Conservation (phyloP, 2,113 vertebrate genomes). For the Dipodomys spectabilis region DNA sequence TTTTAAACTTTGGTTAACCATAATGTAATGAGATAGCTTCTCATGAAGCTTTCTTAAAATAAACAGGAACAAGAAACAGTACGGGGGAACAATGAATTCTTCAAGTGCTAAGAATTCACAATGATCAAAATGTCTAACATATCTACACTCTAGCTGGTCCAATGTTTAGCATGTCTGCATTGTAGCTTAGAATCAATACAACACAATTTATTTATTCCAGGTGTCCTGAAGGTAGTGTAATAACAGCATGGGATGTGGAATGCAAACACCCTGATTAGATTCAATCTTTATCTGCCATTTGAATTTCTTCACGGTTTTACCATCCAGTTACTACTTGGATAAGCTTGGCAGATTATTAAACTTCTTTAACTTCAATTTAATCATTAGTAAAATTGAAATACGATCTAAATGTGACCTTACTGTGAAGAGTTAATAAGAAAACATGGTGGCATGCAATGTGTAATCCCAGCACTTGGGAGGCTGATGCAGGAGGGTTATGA, state of each 20-base stretch:
- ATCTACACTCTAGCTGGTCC: not conserved
- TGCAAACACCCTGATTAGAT: not conserved
- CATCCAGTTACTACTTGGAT: not conserved
- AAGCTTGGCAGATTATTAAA: not conserved
- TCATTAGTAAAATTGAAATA: too few species aligned
- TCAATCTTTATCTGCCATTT: not conserved
- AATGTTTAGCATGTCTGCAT: not conserved
- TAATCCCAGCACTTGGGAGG: too few species aligned
- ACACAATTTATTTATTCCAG: not conserved
- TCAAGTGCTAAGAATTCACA: not conserved
- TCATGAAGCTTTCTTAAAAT: not conserved
- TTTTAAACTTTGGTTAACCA: not conserved
- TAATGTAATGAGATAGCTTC: not conserved
- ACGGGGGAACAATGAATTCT: not conserved
- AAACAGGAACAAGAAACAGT: not conserved
- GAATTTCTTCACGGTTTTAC: too few species aligned
- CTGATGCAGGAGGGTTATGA: too few species aligned
- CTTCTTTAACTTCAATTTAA: not conserved
- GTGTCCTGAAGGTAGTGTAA: too few species aligned
- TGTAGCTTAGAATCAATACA: not conserved
- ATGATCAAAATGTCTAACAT: not conserved
- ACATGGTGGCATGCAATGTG: too few species aligned
- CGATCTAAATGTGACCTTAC: not conserved
- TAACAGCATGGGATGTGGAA: not conserved
- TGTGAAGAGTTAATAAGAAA: not conserved